Percentiles rank a stretch among this genome's conserved stretches.
These are phyloP conservation scores for Melikaiella ostensackeni DNA, from an alignment of 2,888 invertebrate species.

Conservation along the genomic window DNA sequence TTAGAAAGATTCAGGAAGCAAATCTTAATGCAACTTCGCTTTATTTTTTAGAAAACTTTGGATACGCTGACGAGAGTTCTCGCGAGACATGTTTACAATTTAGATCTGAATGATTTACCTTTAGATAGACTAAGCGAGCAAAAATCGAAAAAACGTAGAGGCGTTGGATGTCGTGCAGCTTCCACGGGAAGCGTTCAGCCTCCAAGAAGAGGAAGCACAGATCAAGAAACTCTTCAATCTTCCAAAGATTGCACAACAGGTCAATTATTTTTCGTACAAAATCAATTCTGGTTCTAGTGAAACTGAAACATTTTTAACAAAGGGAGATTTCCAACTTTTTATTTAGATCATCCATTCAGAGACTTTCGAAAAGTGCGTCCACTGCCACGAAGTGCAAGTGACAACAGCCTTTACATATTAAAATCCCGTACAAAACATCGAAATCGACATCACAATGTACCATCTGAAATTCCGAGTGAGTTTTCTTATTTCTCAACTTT, in stretches of 20 bases:
- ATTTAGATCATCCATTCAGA: slow-evolving; percentile 69
- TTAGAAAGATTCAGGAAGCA: neutral
- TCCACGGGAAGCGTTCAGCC: slow-evolving; percentile 75
- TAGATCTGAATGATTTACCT: slow-evolving; percentile 93
- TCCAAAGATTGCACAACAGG: slow-evolving; percentile 72
- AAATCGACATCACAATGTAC: slow-evolving; percentile 65
- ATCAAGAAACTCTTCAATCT: slow-evolving; percentile 68
- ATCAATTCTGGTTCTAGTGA: neutral
- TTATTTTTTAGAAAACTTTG: slow-evolving; percentile 89
- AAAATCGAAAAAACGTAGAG: slow-evolving; percentile 84
- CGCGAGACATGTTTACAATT: slow-evolving; percentile 95
- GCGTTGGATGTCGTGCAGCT: slow-evolving; percentile 74
- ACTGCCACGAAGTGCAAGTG: slow-evolving; percentile 76
- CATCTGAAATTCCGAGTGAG: slow-evolving; percentile 72
- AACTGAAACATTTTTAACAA: too few species aligned
- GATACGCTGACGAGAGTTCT: slow-evolving; percentile 96
- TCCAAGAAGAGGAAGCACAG: slow-evolving; percentile 70
- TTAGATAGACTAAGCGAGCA: slow-evolving; percentile 88
- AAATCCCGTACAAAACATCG: slow-evolving; percentile 70
- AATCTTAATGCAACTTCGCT: slow-evolving; percentile 17
- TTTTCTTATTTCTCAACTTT: slow-evolving; percentile 26
- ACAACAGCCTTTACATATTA: slow-evolving; percentile 73
- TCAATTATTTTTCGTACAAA: slow-evolving; percentile 47
- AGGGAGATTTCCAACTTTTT: neutral
- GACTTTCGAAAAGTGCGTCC: slow-evolving; percentile 71